Conservation (phyloP, 2,113 vertebrate genomes). For the Turnix velox region DNA sequence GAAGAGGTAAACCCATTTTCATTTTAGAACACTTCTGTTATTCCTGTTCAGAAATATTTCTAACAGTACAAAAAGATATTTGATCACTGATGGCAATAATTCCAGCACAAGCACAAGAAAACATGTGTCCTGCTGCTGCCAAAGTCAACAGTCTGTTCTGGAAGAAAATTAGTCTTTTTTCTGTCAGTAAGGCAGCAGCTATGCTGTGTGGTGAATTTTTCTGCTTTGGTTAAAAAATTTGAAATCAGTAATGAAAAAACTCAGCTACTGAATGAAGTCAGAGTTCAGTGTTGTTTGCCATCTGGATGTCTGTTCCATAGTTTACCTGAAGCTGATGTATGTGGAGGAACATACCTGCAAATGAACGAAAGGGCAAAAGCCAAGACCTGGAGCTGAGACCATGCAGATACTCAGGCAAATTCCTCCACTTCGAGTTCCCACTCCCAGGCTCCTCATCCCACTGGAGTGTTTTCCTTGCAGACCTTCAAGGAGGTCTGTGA, state of each 20-base stretch:
- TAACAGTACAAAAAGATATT: not conserved
- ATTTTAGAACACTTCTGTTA: not conserved
- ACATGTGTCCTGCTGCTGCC: rapidly evolving
- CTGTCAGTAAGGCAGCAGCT: not conserved
- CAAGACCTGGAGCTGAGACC: not conserved
- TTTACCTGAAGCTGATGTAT: not conserved
- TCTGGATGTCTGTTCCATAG: rapidly evolving
- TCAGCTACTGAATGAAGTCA: rapidly evolving
- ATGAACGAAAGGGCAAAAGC: not conserved
- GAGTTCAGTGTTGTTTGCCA: not conserved
- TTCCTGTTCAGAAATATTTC: not conserved
- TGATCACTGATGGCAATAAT: not conserved
- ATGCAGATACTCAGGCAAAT: not conserved
- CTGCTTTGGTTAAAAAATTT: not conserved
- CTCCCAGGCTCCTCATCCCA: not conserved
- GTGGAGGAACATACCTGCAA: not conserved
- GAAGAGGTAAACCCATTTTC: not conserved
- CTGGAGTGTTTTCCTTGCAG: not conserved
- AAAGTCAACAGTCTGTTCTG: not conserved
- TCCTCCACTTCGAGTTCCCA: rapidly evolving
- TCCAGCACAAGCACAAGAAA: not conserved
- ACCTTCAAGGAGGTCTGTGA: rapidly evolving
- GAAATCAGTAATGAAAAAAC: not conserved
- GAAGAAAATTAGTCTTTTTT: not conserved
- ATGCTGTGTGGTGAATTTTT: not conserved